Base-by-base conservation (phyloP, 2,113 vertebrate genomes). In the Canis aureus region DNA sequence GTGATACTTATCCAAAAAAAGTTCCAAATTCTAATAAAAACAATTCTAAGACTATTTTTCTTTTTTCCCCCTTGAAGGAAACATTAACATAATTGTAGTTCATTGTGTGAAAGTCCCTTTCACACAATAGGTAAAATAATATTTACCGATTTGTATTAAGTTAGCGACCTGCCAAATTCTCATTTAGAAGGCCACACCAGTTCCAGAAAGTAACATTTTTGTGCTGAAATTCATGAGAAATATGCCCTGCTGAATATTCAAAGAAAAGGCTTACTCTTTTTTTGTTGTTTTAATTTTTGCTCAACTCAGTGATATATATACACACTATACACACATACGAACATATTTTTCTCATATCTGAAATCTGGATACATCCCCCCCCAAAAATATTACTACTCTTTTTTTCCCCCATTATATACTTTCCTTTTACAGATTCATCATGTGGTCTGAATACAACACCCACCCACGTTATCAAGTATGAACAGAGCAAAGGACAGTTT, bases 311-410 rank as follows among this genome's bases (percentile, higher is more conserved):
- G 95, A 96, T 88, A 84, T 15, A 78, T 16, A 95, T 19, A 43
- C 27, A 94, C 16, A 80, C 10, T 16, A 95, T 19, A 43, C 27
- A 94, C 13, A 80, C 10, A 85, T 2, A 60, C 12, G 43, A 85
- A 79, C 8, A 20, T 59, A 90, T 95, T 96, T 97, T 97, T 95
- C 92, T 96, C 89, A 38, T 91, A 89, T 89, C 92, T 97, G 87
- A 88, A 97, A 95, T 96, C 79, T 91, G 64, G 22, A 94, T 62
- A 89, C 88, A 91, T 88, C 89, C 96, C 10, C 57, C 89, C 55
- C 53, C 91, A 93, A 92, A 92, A 82, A 67, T 29, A 97, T 89
- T 57, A 80, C 43, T 76, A 38, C n/a, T 66, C 60, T 76, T 94
- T 86, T 43, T n/a, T 73, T 29, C 35, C 35, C 11, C 53, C 22